Evolutionary conservation across 1,140 invertebrate species (phyloP).

Genomic region (Brachionus rubens): DNA sequence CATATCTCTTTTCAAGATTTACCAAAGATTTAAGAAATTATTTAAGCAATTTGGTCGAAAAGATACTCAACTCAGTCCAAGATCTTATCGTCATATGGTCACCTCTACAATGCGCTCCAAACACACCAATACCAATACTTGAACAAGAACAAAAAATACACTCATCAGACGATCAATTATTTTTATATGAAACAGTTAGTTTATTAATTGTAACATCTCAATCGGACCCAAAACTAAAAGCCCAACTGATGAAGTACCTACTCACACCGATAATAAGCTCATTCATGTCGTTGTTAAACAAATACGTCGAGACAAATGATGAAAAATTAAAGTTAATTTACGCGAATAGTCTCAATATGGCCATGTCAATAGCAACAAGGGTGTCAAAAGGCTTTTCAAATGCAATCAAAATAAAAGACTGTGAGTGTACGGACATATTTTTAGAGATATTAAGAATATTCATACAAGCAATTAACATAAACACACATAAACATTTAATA

Average conservation of each 20-base stretch:
- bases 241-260: constrained; percentile 58
- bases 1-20: constrained; percentile 65
- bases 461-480: constrained; percentile 61
- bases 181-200: constrained; percentile 65
- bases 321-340: constrained; percentile 55
- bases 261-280: constrained; percentile 60
- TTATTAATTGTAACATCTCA: constrained; percentile 63
- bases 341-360: constrained; percentile 61
- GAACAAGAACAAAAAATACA: constrained; percentile 52
- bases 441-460: constrained; percentile 64
- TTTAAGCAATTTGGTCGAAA: constrained; percentile 62
- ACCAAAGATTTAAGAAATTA: constrained; percentile 59
- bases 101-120: constrained; percentile 34
- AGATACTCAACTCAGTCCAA: constrained; percentile 62
- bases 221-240: constrained; percentile 58
- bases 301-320: constrained; percentile 56
- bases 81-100: constrained; percentile 60
- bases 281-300: constrained; percentile 56
- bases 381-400: constrained; percentile 66
- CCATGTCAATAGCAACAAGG: constrained; percentile 63
- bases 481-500: constrained; percentile 55
- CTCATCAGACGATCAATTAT: constrained; percentile 64
- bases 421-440: constrained; percentile 63
- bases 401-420: constrained; percentile 63
- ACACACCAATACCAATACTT: constrained; percentile 58